Percentiles rank a stretch among this genome's conserved stretches.
These are phyloP conservation scores for Drosophila tsacasi DNA, from an alignment of 1,140 invertebrate genomes.

Conservation along the genomic window DNA sequence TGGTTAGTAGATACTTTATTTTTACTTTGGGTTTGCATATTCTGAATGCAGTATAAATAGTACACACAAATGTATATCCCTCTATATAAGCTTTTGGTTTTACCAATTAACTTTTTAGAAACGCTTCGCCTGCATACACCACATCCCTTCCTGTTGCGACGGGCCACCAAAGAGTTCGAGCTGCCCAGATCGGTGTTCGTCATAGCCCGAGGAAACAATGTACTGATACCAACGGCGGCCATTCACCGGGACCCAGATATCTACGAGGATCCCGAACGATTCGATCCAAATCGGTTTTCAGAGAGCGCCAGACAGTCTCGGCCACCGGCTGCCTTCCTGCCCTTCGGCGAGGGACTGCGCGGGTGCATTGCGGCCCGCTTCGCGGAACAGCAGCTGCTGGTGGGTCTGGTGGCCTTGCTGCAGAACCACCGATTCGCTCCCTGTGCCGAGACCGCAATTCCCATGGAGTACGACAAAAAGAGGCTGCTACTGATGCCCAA, in stretches of 20 bases:
- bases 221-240: slow-evolving; percentile 87
- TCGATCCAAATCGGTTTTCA: slow-evolving; percentile 89
- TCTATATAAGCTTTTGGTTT: too few species aligned
- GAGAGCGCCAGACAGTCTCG: slow-evolving; percentile 85
- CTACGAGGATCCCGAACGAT: slow-evolving; percentile 88
- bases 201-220: slow-evolving; percentile 85
- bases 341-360: slow-evolving; percentile 87
- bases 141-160: slow-evolving; percentile 86
- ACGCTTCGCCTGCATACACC: slow-evolving; percentile 88
- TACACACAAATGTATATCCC: too few species aligned
- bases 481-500: slow-evolving; percentile 84
- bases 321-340: slow-evolving; percentile 86
- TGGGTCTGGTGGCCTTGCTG: slow-evolving; percentile 86
- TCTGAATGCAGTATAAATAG: too few species aligned
- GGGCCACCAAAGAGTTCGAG: slow-evolving; percentile 86
- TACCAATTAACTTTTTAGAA: slow-evolving; percentile 70
- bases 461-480: slow-evolving; percentile 85
- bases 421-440: slow-evolving; percentile 76
- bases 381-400: slow-evolving; percentile 87
- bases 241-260: slow-evolving; percentile 88
- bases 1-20: slow-evolving; percentile 74
- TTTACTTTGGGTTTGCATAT: too few species aligned
- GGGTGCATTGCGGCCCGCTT: slow-evolving; percentile 87
- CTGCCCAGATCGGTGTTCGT: slow-evolving; percentile 85
- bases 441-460: slow-evolving; percentile 72